Base-by-base conservation (phyloP, 2,888 invertebrate genomes). In the Gasteruption jaculator region DNA sequence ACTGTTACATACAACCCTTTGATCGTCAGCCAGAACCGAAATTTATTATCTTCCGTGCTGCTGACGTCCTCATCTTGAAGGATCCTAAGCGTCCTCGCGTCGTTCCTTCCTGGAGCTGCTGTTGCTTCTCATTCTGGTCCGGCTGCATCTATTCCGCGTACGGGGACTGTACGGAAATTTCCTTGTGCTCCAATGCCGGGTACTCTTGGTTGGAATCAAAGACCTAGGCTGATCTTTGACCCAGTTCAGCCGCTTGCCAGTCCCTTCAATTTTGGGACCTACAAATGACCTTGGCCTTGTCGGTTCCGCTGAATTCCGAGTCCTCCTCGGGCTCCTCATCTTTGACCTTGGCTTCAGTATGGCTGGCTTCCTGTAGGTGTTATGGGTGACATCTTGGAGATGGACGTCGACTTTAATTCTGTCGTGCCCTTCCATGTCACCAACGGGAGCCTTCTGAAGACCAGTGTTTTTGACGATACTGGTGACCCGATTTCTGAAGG, bases 221-320 rank as follows among this genome's bases (percentile, higher is more conserved):
- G 45, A 85, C 79, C 48, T 85, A 85, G 10, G 83, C 73, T 57
- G 77, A 80, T 50, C 76, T 78, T 45, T 74, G 81, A 56, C 80
- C 79, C 50, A 80, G 60, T 18, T 80, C 81, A 14, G 80, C 80
- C 10, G 81, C 79, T 48, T 80, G 79, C 61, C 82, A 74, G 65
- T 80, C 80, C 36, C 82, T 68, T 16, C 78, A 79, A 51, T 81
- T 78, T 61, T 68, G 67, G n/a, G 67, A 65, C 41, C 67, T 59
- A 40, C 68, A 57, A 14, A 68, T 65, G 12, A 68, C 65, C 3
- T 67, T 68, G 11, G 67, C 65, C 3, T 62, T 64, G 21, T 66
- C 63, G 3, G 63, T 57, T 46, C 68, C 67, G 16, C 52, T 61
- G 31, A 68, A 68, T 46, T 63, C 58, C 5, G 50, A 58, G 34